Conservation (phyloP, 2,113 vertebrate genomes). For the Myiagra hebetior region DNA sequence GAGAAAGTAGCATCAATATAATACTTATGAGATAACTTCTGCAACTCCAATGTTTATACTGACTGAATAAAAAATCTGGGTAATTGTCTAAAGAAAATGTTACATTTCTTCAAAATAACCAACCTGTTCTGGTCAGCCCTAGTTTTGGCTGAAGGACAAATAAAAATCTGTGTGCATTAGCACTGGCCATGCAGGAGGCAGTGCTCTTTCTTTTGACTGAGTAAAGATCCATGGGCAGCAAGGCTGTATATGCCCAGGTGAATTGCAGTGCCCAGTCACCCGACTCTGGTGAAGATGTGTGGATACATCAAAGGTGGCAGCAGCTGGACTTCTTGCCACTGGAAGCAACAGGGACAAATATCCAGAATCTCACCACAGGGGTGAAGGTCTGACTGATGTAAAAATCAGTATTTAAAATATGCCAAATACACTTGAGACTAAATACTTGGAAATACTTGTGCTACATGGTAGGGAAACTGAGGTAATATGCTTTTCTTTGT, state of each 20-base stretch:
- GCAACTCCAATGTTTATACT: not conserved
- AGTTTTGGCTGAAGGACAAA: not conserved
- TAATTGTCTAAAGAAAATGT: not conserved
- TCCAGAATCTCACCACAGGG: not conserved
- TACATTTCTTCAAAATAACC: not conserved
- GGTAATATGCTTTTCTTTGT: not conserved
- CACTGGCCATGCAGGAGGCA: not conserved
- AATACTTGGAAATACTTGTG: not conserved
- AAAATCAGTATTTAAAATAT: not conserved
- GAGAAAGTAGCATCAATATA: not conserved
- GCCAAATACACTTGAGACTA: not conserved
- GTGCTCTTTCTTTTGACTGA: not conserved
- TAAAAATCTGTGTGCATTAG: accelerated
- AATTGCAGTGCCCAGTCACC: not conserved
- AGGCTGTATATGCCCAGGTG: accelerated
- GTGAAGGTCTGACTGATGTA: not conserved
- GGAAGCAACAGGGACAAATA: not conserved
- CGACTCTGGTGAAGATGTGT: not conserved
- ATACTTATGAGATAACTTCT: not conserved
- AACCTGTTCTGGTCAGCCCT: not conserved
- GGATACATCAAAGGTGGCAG: not conserved
- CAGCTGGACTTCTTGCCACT: not conserved
- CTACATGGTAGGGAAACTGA: not conserved
- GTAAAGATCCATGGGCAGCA: not conserved
- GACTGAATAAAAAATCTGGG: not conserved